phyloP scores from a whole-genome alignment of 30 jellyfish, hydroid and myxozoan species.

The Mastigias papua region DNA sequence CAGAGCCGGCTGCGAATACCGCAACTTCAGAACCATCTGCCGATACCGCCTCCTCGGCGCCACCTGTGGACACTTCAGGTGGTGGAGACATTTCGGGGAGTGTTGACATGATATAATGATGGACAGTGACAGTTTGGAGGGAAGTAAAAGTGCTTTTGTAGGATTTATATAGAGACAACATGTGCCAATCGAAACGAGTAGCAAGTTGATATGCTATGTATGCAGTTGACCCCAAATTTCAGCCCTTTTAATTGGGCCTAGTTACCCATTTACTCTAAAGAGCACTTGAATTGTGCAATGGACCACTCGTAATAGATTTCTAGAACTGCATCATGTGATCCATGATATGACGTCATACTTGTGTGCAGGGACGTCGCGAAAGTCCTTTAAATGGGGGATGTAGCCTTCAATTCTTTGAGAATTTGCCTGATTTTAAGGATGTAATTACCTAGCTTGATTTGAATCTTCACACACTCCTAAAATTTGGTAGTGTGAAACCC shows the following conservation, averaged over 20 bases:
- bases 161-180: not conserved
- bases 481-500: too few species aligned
- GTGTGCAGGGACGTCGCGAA: too few species aligned
- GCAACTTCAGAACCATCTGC: not conserved
- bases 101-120: conserved; percentile 32
- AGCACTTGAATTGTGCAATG: too few species aligned
- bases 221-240: not conserved
- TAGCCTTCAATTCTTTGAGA: too few species aligned
- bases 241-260: not conserved
- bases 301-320: too few species aligned
- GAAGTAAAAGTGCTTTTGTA: not conserved
- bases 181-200: not conserved
- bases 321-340: too few species aligned
- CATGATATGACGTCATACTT: too few species aligned
- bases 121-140: not conserved
- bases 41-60: not conserved
- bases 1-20: not conserved
- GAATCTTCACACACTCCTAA: too few species aligned
- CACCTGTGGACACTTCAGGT: not conserved
- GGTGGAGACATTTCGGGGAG: conserved; percentile 21
- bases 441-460: too few species aligned
- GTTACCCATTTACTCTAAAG: not conserved
- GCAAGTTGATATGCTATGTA: not conserved
- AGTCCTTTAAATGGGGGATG: too few species aligned
- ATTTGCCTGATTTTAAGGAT: too few species aligned